These are phyloP conservation scores for Nestor notabilis DNA, from an alignment of 2,113 vertebrate species.

Conservation along the genomic window DNA sequence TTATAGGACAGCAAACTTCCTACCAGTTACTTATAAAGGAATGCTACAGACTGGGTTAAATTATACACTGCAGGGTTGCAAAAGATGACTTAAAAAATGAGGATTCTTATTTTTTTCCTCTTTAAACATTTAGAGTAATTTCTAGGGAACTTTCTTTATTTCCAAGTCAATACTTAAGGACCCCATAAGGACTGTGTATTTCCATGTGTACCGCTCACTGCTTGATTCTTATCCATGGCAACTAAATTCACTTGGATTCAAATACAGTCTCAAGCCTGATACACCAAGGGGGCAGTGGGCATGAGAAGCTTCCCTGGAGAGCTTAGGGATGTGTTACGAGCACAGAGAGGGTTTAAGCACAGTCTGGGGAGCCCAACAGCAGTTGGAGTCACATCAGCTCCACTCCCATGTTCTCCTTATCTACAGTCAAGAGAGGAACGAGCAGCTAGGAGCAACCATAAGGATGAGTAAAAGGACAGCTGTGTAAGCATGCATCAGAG, in stretches of 20 bases:
- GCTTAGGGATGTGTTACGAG: neutral
- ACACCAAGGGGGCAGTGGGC: neutral
- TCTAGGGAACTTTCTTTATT: neutral
- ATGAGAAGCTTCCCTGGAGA: neutral
- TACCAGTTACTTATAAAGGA: slow-evolving; percentile 24
- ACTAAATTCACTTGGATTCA: neutral
- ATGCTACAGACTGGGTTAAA: slow-evolving; percentile 13
- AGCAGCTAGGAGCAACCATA: neutral
- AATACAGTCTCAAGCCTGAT: neutral
- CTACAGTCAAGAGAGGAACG: neutral
- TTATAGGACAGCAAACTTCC: slow-evolving; percentile 21
- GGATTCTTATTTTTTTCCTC: neutral
- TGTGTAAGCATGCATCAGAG: neutral
- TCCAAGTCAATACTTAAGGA: neutral
- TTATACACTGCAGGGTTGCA: slow-evolving; percentile 15
- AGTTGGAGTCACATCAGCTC: neutral
- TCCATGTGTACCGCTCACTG: neutral
- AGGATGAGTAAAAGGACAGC: neutral
- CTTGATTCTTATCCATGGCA: neutral
- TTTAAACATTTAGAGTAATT: neutral
- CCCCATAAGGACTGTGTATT: neutral
- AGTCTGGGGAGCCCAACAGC: neutral
- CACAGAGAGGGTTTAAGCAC: neutral
- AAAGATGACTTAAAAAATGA: neutral
- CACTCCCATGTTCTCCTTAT: neutral